These are phyloP conservation scores for Leucania comma DNA, from an alignment of 2,888 invertebrate genomes.

Conservation along the genomic window DNA sequence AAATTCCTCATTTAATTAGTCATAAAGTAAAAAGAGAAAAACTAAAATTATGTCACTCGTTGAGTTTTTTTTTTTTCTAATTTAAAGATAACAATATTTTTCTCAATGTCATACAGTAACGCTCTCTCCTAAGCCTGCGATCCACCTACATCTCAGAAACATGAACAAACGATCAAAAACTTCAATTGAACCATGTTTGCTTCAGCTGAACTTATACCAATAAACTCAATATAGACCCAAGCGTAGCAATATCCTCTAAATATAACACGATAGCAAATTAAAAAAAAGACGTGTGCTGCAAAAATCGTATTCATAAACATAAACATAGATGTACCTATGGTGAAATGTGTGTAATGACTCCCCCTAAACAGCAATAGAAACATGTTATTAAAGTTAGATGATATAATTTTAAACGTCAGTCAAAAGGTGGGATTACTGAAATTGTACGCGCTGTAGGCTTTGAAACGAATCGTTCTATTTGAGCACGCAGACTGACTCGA, in stretches of 20 bases:
- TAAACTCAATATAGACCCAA: not conserved
- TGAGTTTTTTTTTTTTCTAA: not conserved
- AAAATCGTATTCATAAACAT: not conserved
- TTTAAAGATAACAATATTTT: not conserved
- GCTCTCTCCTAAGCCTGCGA: not conserved
- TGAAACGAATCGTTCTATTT: constrained; percentile 81
- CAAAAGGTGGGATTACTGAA: constrained; percentile 70
- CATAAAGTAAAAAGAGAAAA: not conserved
- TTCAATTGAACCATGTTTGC: not conserved
- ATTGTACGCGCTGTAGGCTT: constrained; percentile 76
- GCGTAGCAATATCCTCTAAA: not conserved
- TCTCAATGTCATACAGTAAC: not conserved
- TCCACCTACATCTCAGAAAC: not conserved
- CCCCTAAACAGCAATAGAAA: constrained; percentile 22
- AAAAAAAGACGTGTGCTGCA: not conserved
- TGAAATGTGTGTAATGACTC: constrained; percentile 5
- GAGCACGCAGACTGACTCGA: constrained; percentile 82
- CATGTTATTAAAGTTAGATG: constrained; percentile 39
- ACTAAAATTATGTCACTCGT: not conserved
- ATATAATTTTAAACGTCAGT: constrained; percentile 55
- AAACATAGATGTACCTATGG: too few species aligned
- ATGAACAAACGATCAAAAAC: not conserved
- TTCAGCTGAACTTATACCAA: not conserved
- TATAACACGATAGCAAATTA: not conserved
- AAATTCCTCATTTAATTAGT: not conserved